Base-by-base conservation (phyloP, 2,888 invertebrate species). In the Pyralis farinalis region DNA sequence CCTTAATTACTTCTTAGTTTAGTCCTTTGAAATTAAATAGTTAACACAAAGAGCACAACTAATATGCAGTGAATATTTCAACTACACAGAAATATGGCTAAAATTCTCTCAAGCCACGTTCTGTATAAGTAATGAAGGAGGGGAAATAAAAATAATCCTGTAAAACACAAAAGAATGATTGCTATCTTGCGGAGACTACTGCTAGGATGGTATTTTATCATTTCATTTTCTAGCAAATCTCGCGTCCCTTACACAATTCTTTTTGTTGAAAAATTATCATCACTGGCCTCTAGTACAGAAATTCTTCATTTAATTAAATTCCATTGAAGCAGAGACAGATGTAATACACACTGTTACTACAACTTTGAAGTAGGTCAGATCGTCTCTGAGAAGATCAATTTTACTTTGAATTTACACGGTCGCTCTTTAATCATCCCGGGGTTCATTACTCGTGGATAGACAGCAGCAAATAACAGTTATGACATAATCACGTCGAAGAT, bases 221-320 rank as follows among this genome's bases (percentile, higher is more conserved):
- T 37, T 43, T 42, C 34, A 42, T 44, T 49, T 50, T 48, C 44
- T 44, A 48, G 47, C 34, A 49, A 45, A 48, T 45, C 43, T 48
- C 42, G 39, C 46, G 48, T 56, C 48, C 53, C 51, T 53, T 49
- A 45, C 40, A 44, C 40, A 42, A 59, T 62, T 55, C 44, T 58
- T 59, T 58, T 45, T 53, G 46, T 51, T 48, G 52, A 67, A 65
- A 65, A 66, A 65, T 59, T 55, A 61, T 56, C 46, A 53, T 46
- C 48, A 45, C 50, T 53, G 42, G 54, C 51, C 55, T 51, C 46
- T 40, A 43, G 47, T 38, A 41, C 47, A 44, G 45, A 42, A 47
- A 49, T 46, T 58, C 55, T 59, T 51, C 54, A 52, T 65, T 67
- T 74, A 73, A 76, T 77, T 74, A 72, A 76, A 76, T 72, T 76